Conservation (phyloP, 2,888 invertebrate species). For the Caenorhabditis sinica region DNA sequence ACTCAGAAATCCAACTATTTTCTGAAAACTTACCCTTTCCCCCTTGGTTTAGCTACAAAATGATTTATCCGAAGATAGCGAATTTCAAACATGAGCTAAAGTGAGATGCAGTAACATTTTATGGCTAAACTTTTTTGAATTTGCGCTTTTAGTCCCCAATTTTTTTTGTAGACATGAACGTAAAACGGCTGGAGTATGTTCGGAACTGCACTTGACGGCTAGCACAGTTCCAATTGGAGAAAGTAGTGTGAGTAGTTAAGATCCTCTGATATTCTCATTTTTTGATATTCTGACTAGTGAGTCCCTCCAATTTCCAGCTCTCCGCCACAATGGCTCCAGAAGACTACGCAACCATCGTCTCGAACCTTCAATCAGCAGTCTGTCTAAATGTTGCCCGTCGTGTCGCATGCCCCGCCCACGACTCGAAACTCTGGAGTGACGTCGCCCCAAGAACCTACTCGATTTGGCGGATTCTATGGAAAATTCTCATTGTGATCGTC, state of each 20-base stretch:
- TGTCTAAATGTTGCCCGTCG: conserved; percentile 62
- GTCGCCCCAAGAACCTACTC: conserved; percentile 7
- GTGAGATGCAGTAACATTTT: conserved; percentile 3
- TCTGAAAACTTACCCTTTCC: background rate
- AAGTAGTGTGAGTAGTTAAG: conserved; percentile 38
- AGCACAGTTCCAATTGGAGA: conserved; percentile 21
- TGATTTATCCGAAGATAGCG: conserved; percentile 50
- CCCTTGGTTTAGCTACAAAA: conserved; percentile 17
- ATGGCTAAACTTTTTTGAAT: background rate
- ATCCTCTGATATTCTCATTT: too few species aligned
- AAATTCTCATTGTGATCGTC: conserved; percentile 44
- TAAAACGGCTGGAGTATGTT: conserved; percentile 46
- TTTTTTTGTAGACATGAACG: conserved; percentile 37
- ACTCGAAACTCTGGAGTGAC: conserved; percentile 64
- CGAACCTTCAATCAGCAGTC: conserved; percentile 63
- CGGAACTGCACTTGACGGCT: conserved; percentile 50
- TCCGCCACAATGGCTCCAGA: conserved; percentile 63
- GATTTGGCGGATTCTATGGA: conserved; percentile 32
- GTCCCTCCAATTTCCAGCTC: conserved; percentile 24
- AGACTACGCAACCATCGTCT: conserved; percentile 62
- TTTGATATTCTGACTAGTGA: background rate
- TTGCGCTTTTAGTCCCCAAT: background rate
- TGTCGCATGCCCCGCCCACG: conserved; percentile 69
- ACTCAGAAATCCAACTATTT: background rate
- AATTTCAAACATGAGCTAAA: conserved; percentile 45